Percentiles rank a stretch among this genome's conserved stretches.
Conservation (phyloP, 2,113 vertebrate genomes). For the Tringa solitaria region DNA sequence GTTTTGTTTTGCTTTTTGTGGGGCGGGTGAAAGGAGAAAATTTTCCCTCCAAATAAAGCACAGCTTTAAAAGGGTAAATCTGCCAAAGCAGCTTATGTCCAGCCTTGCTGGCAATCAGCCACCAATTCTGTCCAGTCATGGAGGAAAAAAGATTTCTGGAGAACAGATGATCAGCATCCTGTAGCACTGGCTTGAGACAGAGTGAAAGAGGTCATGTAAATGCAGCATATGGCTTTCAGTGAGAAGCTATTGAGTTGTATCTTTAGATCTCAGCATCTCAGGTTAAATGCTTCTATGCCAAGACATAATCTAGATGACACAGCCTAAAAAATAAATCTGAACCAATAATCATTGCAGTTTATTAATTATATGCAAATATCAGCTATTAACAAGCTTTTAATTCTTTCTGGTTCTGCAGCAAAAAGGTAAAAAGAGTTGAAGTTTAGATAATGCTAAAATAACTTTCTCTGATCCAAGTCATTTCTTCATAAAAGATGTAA, state of each 20-base stretch:
- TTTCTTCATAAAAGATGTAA: background rate
- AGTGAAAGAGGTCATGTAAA: conserved; percentile 6
- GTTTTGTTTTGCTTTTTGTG: background rate
- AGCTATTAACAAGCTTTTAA: background rate
- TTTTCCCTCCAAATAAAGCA: background rate
- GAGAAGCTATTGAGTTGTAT: background rate
- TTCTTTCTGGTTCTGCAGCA: background rate
- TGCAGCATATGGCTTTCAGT: background rate
- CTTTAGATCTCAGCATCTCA: background rate
- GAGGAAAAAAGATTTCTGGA: background rate
- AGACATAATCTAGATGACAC: background rate
- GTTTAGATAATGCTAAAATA: background rate
- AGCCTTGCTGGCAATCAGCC: conserved; percentile 3
- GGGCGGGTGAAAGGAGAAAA: background rate
- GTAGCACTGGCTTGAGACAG: background rate
- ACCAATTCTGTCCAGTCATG: conserved; percentile 15
- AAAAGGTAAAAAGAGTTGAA: background rate
- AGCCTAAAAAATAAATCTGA: background rate
- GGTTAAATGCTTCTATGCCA: background rate
- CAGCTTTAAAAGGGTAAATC: conserved; percentile 18
- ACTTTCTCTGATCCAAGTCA: background rate
- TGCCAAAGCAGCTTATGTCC: conserved; percentile 36
- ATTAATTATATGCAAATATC: background rate
- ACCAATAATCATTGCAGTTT: background rate
- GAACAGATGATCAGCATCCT: conserved; percentile 14